Base-by-base conservation (phyloP, 2,888 invertebrate genomes). In the Heliconius cydno region DNA sequence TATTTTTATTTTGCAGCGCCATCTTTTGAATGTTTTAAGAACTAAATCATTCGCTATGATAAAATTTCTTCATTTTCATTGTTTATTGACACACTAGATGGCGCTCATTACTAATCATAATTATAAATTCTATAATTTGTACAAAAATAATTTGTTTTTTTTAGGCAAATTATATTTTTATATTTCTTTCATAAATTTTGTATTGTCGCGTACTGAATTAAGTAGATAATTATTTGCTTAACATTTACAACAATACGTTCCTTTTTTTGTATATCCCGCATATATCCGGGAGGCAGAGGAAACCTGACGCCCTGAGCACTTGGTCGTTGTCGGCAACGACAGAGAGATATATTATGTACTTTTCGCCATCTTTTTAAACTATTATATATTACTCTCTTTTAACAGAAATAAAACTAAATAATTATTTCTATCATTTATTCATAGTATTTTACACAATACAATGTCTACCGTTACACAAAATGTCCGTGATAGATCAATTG, bases 381-480 rank as follows among this genome's bases (percentile, higher is more conserved):
- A 46, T 46, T 13, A 13, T 4, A 9, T 57, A 22, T 60, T n/a
- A 60, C 60, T 1, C 60, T 60, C 12, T 1, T 7, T 22, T 19
- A 70, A 25, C 7, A 25, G 46, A 46, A 80, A 77, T 75, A 81
- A 80, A 80, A 79, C n/a, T 34, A 70, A 65, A 41, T 12, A 4
- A 73, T 75, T 76, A 83, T 85, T 87, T 86, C 86, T 88, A 89
- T 89, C 83, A 86, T 91, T 92, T 90, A 92, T 89, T 91, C 83
- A 88, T 89, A 86, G 82, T 90, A 87, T 84, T 90, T 89, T 91
- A 90, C 90, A 92, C 90, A 90, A 88, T 90, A 91, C 89, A 88
- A 86, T 82, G 80, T 85, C 85, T 85, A 89, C 87, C 87, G 87
- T 83, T 83, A 86, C 86, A 87, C 86, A 90, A 87, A 87, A 87